phyloP scores from a whole-genome alignment of 2,888 invertebrate genomes.

The Oligia fasciuncula region DNA sequence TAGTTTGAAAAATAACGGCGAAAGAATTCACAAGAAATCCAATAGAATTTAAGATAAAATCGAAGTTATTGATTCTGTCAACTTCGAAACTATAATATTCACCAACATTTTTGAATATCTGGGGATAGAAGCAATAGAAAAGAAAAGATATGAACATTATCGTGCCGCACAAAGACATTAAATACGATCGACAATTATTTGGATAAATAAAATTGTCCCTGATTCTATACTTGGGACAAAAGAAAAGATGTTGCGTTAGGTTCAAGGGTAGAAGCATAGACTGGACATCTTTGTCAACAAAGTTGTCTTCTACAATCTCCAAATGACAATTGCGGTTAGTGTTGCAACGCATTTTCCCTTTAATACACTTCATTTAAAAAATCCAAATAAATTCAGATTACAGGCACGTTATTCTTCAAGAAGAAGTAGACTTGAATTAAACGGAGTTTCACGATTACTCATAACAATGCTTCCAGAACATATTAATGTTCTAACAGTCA shows the following conservation, averaged over 20 bases:
- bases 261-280: conserved; percentile 25
- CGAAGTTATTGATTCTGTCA: not conserved
- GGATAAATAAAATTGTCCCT: conserved; percentile 9
- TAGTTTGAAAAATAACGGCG: not conserved
- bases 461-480: not conserved
- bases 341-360: not conserved
- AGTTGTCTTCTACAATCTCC: not conserved
- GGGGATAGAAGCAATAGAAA: not conserved
- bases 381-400: not conserved
- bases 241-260: not conserved
- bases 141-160: not conserved
- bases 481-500: too few species aligned
- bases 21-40: not conserved
- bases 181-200: not conserved
- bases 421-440: not conserved
- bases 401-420: not conserved
- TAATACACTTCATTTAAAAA: not conserved
- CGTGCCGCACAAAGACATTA: conserved; percentile 11
- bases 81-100: not conserved
- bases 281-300: conserved; percentile 24
- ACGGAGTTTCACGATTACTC: accelerated
- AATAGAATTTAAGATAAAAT: not conserved
- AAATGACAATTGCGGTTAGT: too few species aligned
- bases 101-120: accelerated
- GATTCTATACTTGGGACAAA: conserved; percentile 19